Base-by-base conservation (phyloP, 2,888 invertebrate genomes). In the Papilio gigon region DNA sequence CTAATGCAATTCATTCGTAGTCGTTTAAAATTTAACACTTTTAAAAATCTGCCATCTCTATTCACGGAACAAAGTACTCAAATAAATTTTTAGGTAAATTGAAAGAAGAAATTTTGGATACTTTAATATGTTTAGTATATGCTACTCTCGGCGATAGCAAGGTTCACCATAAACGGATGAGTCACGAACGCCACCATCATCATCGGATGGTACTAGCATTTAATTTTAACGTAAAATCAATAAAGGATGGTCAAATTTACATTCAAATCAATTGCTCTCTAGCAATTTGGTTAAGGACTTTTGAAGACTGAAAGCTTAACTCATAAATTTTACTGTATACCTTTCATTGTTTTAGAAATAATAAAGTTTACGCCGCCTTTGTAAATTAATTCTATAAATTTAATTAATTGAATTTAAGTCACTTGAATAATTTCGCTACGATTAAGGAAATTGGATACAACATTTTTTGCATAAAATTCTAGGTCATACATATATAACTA, bases 331-430 rank as follows among this genome's bases (percentile, higher is more conserved):
- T 30, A 56, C 17, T 56, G 30, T 56, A 30, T 30, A 30, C 53
- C 53, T 56, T 56, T 56, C n/a, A 56, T 56, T 56, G 30, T 56
- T 30, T 56, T 56, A 56, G 53, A 17, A 56, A 56, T 56, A 17
- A 30, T 56, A 17, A 56, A 30, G 9, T 56, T 30, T 30, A 56
- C 30, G 9, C 53, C 9, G 53, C 30, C 17, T 53, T n/a, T 9
- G 53, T 50, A 25, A 50, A 50, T 27, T 47, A 22, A 22, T 53
- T 8, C 27, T 14, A 8, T 53, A 47, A 47, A 22, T 47, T 11
- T 25, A 5, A 35, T 35, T 35, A 35, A 50, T 14, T 53, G 11
- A 47, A 47, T 50, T 50, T 27, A 25, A 27, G 14, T 14, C 1
- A 27, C 14, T 50, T n/a, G n/a, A 50, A 50, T 8, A n/a, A 50